Base-by-base conservation (phyloP, 2,888 invertebrate species). In the Chrysina gloriosa region DNA sequence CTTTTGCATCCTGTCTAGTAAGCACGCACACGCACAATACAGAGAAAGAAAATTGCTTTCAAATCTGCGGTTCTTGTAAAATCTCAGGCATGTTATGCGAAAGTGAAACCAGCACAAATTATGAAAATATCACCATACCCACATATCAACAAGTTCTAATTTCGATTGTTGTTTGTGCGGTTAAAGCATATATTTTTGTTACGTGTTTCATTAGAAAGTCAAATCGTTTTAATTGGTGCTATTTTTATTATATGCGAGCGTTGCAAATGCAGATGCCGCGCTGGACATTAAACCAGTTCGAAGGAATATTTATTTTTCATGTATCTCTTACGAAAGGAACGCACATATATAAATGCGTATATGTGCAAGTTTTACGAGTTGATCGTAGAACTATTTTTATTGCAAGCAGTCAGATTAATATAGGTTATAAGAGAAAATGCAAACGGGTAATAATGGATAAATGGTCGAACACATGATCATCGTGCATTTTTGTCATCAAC, bases 191-290 rank as follows among this genome's bases (percentile, higher is more conserved):
- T 27, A 31, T 19, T 19, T 31, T 31, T 52, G n/a, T 61, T 42
- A 19, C 29, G 25, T 61, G 42, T 61, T 61, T 61, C 25, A 58
- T 42, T 61, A 61, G 58, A 61, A 61, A 61, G 58, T 42, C 23
- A n/a, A 25, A 42, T 6, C 25, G 25, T 27, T 42, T n/a, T 42
- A 61, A 42, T 61, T 42, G 45, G 16, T 2, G 21, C 7, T 45
- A 14, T 52, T 56, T 27, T 61, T 42, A 34, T 29, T 27, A 61
- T 25, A 27, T 58, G 9, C 27, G 14, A 58, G 14, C 34, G 56
- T 42, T 11, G n/a, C 19, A 16, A 23, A 21, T 36, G 36, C 36
- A 56, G 25, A 54, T 52, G 50, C 23, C 50, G 39, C 39, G 42
- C 14, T 29, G 29, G 14, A 52, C 29, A 52, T 52, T 52, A 52